Percentiles rank a stretch among this genome's conserved stretches.
phyloP scores from a whole-genome alignment of 2,888 invertebrate genomes.

The Xylota sylvarum region DNA sequence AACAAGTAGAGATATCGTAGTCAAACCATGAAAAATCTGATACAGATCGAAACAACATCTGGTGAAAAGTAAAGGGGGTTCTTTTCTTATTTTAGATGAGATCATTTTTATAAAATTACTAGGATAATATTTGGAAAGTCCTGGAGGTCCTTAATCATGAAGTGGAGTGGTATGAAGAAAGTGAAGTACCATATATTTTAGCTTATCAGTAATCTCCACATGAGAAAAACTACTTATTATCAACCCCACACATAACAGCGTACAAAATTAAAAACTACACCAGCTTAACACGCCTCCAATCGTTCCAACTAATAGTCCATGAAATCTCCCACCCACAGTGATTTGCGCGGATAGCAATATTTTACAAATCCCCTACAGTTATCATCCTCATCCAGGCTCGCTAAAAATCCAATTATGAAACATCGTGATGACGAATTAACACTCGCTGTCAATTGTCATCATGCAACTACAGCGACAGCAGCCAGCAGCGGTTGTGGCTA shows the following conservation, averaged over 20 bases:
- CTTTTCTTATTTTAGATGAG: no score
- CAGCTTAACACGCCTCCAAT: conserved; percentile 11
- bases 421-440: conserved; percentile 74
- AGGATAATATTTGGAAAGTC: no score
- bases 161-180: no score
- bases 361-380: conserved; percentile 41
- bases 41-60: no score
- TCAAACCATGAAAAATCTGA: no score
- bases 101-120: no score
- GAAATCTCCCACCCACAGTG: conserved; percentile 18
- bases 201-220: no score
- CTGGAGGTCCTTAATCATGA: no score
- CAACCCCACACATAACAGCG: background rate
- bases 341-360: conserved; percentile 33
- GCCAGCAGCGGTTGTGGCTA: background rate
- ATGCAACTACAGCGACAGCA: conserved; percentile 18
- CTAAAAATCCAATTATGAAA: conserved; percentile 71
- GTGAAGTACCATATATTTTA: no score
- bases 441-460: conserved; percentile 73
- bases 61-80: no score
- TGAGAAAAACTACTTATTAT: no score
- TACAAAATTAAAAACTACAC: conserved; percentile 18
- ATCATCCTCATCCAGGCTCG: conserved; percentile 53
- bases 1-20: no score
- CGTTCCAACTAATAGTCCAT: background rate